A percentile compares a stretch with the other conserved stretches of the same genome.
phyloP scores from a whole-genome alignment of 2,888 invertebrate genomes.

The Magallana nippona region DNA sequence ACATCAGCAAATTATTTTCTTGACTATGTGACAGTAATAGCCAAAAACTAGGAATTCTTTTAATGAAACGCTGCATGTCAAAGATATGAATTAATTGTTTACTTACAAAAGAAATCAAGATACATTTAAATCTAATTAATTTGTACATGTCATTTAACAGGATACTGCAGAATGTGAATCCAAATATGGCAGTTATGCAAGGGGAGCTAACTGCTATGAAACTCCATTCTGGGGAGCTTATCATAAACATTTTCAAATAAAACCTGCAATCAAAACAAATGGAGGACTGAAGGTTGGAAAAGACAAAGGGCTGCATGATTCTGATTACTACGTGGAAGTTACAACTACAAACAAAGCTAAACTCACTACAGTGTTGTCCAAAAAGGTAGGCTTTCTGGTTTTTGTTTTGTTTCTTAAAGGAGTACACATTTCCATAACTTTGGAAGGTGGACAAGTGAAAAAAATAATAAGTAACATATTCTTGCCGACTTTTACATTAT shows the following conservation, averaged over 20 bases:
- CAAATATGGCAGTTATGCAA: slow-evolving; percentile 50
- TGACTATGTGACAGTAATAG: not conserved
- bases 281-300: slow-evolving; percentile 53
- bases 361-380: slow-evolving; percentile 52
- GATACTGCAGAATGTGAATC: slow-evolving; percentile 46
- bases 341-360: slow-evolving; percentile 62
- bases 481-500: not conserved
- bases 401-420: too few relatives aligned
- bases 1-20: too few relatives aligned
- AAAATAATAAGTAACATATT: too few relatives aligned
- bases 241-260: slow-evolving; percentile 62
- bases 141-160: slow-evolving; percentile 34
- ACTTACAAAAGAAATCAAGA: too few relatives aligned
- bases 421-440: not conserved
- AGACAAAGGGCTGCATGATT: slow-evolving; percentile 61
- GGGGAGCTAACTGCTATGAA: slow-evolving; percentile 60
- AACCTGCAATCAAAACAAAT: slow-evolving; percentile 36
- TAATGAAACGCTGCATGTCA: not conserved
- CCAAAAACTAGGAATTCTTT: not conserved
- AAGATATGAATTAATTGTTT: not conserved
- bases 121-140: not conserved
- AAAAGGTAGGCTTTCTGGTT: slow-evolving; percentile 51
- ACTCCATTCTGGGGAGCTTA: slow-evolving; percentile 62
- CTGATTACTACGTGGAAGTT: slow-evolving; percentile 64
- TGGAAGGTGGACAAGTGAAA: not conserved